Percentiles rank a stretch among this genome's conserved stretches.
These are phyloP conservation scores for Macaria liturata DNA, from an alignment of 2,888 invertebrate genomes.

Conservation along the genomic window DNA sequence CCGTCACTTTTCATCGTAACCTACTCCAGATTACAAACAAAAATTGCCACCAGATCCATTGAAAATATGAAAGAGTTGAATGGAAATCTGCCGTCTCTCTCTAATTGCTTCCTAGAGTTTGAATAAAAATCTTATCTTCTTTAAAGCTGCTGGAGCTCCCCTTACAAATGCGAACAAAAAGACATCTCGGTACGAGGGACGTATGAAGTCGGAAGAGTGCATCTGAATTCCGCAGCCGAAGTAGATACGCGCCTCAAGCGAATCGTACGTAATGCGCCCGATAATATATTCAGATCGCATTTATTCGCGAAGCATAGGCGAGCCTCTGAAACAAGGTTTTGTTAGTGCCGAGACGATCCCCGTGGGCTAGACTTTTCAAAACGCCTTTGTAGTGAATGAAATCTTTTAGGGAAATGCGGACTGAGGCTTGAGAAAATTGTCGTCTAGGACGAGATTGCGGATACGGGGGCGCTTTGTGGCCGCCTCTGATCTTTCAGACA, in stretches of 20 bases:
- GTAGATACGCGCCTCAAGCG: conserved; percentile 71
- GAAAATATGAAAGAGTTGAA: conserved; percentile 13
- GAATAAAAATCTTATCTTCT: conserved; percentile 28
- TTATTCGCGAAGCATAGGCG: conserved; percentile 71
- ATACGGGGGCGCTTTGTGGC: conserved; percentile 23
- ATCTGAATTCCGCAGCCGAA: conserved; percentile 63
- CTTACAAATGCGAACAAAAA: conserved; percentile 27
- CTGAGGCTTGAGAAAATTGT: conserved; percentile 35
- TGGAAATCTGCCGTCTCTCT: conserved; percentile 11
- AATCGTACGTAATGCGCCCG: conserved; percentile 74
- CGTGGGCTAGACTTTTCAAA: conserved; percentile 58
- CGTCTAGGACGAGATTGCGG: conserved; percentile 27
- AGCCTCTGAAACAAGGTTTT: conserved; percentile 74
- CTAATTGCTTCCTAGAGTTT: conserved; percentile 25
- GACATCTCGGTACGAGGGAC: conserved; percentile 46
- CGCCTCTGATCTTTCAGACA: conserved; percentile 22
- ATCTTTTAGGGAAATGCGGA: conserved; percentile 34
- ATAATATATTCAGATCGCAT: conserved; percentile 80
- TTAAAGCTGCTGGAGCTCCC: conserved; percentile 17
- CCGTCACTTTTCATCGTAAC: conserved; percentile 8
- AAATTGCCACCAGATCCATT: conserved; percentile 4
- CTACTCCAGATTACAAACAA: conserved; percentile 13
- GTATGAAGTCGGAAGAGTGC: conserved; percentile 65
- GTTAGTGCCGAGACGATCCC: conserved; percentile 65
- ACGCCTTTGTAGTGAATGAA: conserved; percentile 42